Evolutionary conservation across 1,140 invertebrate genomes (phyloP).

Genomic region (Pseudomyrmex cubaensis): DNA sequence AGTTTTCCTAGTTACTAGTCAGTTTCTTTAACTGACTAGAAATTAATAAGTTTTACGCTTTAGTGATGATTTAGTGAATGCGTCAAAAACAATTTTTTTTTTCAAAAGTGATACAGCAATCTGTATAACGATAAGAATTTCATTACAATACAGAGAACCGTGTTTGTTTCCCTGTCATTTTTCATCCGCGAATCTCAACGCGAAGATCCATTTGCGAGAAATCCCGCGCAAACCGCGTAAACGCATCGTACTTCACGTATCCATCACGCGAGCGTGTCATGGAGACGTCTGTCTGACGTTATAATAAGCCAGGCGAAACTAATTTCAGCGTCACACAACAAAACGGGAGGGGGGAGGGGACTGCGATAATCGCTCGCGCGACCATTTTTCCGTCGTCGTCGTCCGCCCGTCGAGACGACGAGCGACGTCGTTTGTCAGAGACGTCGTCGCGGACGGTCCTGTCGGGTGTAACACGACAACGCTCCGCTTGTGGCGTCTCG

Average conservation of each 20-base stretch:
- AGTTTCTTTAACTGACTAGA: too few relatives aligned
- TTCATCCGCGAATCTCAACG: constrained; percentile 24
- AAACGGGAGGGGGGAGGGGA: background rate
- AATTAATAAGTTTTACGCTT: too few relatives aligned
- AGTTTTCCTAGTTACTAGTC: too few relatives aligned
- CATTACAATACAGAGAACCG: constrained; percentile 16
- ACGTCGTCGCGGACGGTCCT: constrained; percentile 35
- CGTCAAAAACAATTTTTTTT: background rate
- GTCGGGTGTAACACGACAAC: constrained; percentile 60
- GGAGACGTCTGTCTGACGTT: background rate
- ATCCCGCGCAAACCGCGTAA: constrained; percentile 23
- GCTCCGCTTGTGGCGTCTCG: constrained; percentile 49
- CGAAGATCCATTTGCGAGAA: constrained; percentile 37
- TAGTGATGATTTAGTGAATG: too few relatives aligned
- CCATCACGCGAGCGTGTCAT: constrained; percentile 34
- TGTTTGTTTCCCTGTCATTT: constrained; percentile 22
- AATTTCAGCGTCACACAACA: constrained; percentile 52
- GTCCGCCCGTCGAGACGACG: constrained; percentile 5
- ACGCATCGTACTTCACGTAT: constrained; percentile 46
- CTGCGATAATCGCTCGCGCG: constrained; percentile 37
- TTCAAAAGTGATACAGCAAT: background rate
- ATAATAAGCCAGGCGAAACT: constrained; percentile 52
- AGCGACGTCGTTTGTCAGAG: constrained; percentile 56
- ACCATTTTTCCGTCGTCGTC: constrained; percentile 44
- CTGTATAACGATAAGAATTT: constrained; percentile 31